Evolutionary conservation across 2,797 vertebrate genomes (phyloP).

Genomic region (Coregonus sp.): DNA sequence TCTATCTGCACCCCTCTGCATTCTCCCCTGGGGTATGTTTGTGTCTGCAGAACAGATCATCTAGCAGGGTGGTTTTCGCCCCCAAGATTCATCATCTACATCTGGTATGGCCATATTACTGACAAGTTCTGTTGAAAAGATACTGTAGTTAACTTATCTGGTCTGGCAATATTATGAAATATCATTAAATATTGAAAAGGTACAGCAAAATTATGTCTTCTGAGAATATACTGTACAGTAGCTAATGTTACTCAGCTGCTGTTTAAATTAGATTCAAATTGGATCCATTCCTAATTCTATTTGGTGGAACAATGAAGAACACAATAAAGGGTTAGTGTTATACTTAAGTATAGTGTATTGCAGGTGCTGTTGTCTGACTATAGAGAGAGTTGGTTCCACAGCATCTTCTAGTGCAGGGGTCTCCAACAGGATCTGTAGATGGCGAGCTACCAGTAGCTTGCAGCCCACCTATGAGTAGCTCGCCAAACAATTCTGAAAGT

Average conservation of each 20-base stretch:
- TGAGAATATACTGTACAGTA: constrained; percentile 44
- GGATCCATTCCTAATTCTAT: not conserved
- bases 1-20: constrained; percentile 36
- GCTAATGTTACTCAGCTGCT: not conserved
- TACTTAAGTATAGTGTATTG: not conserved
- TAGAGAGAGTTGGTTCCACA: constrained; percentile 32
- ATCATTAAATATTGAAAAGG: constrained; percentile 38
- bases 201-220: constrained; percentile 32
- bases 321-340: not conserved
- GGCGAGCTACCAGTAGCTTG: no score
- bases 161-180: constrained; percentile 65
- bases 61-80: constrained; percentile 63
- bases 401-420: constrained; percentile 47
- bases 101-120: constrained; percentile 71
- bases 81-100: constrained; percentile 71
- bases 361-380: not conserved
- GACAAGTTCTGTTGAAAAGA: constrained; percentile 52
- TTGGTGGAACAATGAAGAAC: not conserved
- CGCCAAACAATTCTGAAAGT: no score
- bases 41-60: constrained; percentile 69
- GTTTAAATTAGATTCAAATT: not conserved
- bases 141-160: constrained; percentile 55
- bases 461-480: no score
- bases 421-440: no score
- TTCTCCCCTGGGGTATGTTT: constrained; percentile 48